phyloP scores from a whole-genome alignment of 2,888 invertebrate genomes.

The Phalera bucephala region DNA sequence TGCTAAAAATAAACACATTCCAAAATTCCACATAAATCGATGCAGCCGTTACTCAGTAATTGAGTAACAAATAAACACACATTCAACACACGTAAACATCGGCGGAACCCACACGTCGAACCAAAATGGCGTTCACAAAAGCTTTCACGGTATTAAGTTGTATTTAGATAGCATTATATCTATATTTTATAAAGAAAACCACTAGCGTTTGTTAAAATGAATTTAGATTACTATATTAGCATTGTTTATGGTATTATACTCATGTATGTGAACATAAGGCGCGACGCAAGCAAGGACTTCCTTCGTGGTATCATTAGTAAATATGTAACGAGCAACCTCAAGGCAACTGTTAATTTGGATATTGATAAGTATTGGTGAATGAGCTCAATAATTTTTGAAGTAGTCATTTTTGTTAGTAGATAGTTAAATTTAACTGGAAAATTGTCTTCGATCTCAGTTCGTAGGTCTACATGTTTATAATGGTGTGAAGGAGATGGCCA shows the following conservation, averaged over 20 bases:
- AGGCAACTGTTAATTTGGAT: too few species aligned
- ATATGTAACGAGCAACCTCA: too few species aligned
- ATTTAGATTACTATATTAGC: conserved; percentile 70
- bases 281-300: too few species aligned
- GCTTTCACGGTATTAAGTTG: conserved; percentile 31
- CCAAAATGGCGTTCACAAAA: conserved; percentile 11
- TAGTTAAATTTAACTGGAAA: too few species aligned
- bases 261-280: conserved; percentile 9
- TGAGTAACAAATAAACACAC: conserved; percentile 9
- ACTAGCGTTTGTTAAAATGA: conserved; percentile 52
- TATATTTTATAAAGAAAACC: conserved; percentile 33
- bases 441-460: too few species aligned
- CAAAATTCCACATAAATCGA: conserved; percentile 15
- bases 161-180: conserved; percentile 35
- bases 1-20: not conserved
- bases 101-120: conserved; percentile 28
- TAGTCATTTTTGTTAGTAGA: too few species aligned
- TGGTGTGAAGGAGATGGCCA: too few species aligned
- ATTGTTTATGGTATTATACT: conserved; percentile 52
- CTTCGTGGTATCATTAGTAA: too few species aligned
- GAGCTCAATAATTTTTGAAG: too few species aligned
- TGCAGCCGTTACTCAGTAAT: conserved; percentile 18
- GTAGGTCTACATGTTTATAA: too few species aligned
- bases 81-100: conserved; percentile 5
- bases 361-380: too few species aligned